A percentile compares a stretch with the other conserved stretches of the same genome.
phyloP scores from a whole-genome alignment of 2,113 vertebrate genomes.

The Phycodurus eques region DNA sequence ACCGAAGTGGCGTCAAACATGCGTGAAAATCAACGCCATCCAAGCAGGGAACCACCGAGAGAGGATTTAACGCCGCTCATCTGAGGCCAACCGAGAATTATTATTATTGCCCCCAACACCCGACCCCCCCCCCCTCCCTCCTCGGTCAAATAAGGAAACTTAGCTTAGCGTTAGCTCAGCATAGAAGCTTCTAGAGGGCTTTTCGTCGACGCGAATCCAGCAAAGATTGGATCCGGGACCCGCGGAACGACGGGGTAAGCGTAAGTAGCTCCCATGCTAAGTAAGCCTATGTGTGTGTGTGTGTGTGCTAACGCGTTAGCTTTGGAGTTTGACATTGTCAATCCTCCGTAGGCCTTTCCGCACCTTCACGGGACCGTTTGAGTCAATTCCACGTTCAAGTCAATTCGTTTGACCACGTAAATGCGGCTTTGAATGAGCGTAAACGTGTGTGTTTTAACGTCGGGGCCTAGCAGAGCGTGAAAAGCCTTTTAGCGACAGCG shows the following conservation, averaged over 20 bases:
- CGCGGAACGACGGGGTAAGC: constrained; percentile 57
- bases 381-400: neutral
- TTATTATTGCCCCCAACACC: neutral
- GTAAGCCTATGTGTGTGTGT: neutral
- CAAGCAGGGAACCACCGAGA: constrained; percentile 75
- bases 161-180: constrained; percentile 52
- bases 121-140: neutral
- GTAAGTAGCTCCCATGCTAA: constrained; percentile 55
- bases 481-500: neutral
- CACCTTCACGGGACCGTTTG: neutral
- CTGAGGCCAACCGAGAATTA: constrained; percentile 71
- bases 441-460: neutral
- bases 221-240: constrained; percentile 57
- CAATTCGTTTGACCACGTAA: neutral
- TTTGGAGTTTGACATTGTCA: neutral
- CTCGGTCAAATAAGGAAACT: constrained; percentile 67
- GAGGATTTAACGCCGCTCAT: constrained; percentile 76
- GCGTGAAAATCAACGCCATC: constrained; percentile 73
- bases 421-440: neutral
- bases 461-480: neutral
- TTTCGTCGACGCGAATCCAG: neutral
- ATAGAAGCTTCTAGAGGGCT: constrained; percentile 2
- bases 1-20: constrained; percentile 73
- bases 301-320: neutral
- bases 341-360: constrained; percentile 40